Conservation (phyloP, 1,140 invertebrate genomes). For the Yoshiicerus persimilis region DNA sequence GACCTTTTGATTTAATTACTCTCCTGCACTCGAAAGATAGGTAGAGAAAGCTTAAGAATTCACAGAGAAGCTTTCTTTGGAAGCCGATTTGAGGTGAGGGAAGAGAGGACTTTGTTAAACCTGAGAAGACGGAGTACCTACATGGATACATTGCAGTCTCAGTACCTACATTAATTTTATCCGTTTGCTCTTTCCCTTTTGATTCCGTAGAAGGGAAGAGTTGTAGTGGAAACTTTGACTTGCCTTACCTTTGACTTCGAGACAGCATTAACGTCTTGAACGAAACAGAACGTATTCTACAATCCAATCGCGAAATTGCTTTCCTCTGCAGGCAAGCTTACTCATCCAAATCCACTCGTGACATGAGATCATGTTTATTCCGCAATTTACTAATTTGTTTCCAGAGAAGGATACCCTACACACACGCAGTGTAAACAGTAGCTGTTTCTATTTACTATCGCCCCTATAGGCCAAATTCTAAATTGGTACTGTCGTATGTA, state of each 20-base stretch:
- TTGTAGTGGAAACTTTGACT: neutral
- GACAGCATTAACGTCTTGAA: neutral
- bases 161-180: neutral
- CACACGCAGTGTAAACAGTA: neutral
- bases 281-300: neutral
- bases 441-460: neutral
- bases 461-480: neutral
- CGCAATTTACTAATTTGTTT: neutral
- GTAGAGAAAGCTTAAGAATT: neutral
- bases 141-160: neutral
- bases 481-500: neutral
- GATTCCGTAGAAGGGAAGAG: neutral
- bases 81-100: neutral
- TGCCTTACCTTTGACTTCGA: neutral
- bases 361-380: neutral
- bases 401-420: neutral
- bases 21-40: neutral
- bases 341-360: neutral
- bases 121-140: neutral
- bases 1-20: neutral
- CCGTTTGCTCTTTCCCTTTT: neutral
- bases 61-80: neutral
- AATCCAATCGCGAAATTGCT: neutral
- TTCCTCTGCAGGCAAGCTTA: neutral
- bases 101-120: neutral